phyloP scores from a whole-genome alignment of 2,113 vertebrate genomes.

The Jaculus jaculus region DNA sequence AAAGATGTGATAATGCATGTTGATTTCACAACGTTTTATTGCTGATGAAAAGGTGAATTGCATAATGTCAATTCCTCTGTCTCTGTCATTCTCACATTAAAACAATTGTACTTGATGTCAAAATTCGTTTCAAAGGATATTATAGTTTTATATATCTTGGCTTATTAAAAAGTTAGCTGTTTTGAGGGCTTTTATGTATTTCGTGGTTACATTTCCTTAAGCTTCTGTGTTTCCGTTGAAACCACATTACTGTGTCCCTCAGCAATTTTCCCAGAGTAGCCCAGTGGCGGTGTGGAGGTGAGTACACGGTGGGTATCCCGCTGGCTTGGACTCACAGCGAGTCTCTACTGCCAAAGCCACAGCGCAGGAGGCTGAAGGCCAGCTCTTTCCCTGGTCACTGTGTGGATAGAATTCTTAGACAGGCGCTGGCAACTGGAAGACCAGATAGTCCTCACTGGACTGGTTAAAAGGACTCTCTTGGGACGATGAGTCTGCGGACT shows the following conservation, averaged over 20 bases:
- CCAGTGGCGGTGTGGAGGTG: no score
- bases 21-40: neutral
- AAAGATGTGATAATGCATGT: neutral
- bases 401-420: neutral
- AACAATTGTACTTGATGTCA: neutral
- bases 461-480: neutral
- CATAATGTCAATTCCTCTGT: neutral
- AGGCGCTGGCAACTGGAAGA: neutral
- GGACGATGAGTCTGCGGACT: neutral
- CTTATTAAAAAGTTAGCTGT: neutral
- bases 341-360: neutral
- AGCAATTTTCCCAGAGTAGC: neutral
- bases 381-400: accelerated
- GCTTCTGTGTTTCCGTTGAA: neutral
- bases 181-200: neutral
- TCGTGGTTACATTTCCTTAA: neutral
- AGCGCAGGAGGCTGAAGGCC: neutral
- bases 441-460: neutral
- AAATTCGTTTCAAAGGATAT: conserved; percentile 34
- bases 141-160: neutral
- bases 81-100: neutral
- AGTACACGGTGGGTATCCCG: neutral
- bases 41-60: neutral
- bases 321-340: neutral
- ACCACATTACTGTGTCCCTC: neutral